A percentile compares a stretch with the other conserved stretches of the same genome.
These are phyloP conservation scores for Lipotes vexillifer DNA, from an alignment of 2,113 vertebrate species.

Conservation along the genomic window DNA sequence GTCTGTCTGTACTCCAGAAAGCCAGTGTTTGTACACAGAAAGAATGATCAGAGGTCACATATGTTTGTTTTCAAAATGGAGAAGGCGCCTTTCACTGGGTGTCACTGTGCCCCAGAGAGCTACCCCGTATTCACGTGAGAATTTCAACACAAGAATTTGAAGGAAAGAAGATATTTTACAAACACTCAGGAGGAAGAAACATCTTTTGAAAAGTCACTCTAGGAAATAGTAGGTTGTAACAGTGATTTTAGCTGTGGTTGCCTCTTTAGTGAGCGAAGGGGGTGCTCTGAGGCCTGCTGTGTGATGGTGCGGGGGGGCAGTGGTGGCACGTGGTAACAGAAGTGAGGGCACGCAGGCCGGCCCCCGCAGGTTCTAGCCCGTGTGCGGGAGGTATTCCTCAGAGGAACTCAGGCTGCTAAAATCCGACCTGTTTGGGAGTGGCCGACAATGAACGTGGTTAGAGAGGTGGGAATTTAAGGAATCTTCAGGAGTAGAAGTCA, in stretches of 20 bases:
- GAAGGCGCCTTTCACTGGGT: slow-evolving; percentile 56
- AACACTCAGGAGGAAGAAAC: neutral
- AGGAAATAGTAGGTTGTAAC: neutral
- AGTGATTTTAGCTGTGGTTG: neutral
- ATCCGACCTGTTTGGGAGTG: neutral
- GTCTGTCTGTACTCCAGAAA: slow-evolving; percentile 64
- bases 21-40: slow-evolving; percentile 77
- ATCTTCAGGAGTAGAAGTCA: neutral
- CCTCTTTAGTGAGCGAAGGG: neutral
- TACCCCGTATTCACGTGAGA: slow-evolving; percentile 29
- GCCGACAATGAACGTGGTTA: neutral
- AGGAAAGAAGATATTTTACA: neutral
- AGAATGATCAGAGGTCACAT: slow-evolving; percentile 72
- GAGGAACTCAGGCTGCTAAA: neutral
- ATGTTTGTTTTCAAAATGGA: slow-evolving; percentile 73
- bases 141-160: slow-evolving; percentile 35
- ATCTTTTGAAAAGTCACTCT: neutral
- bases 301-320: neutral
- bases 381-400: neutral
- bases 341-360: neutral
- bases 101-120: slow-evolving; percentile 62
- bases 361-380: neutral
- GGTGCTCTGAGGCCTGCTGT: neutral
- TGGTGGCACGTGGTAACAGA: fast-evolving
- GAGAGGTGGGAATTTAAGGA: neutral